Percentiles rank a stretch among this genome's conserved stretches.
Evolutionary conservation across 2,797 vertebrate species (phyloP).

Genomic region (Coranthus polyacanthus): DNA sequence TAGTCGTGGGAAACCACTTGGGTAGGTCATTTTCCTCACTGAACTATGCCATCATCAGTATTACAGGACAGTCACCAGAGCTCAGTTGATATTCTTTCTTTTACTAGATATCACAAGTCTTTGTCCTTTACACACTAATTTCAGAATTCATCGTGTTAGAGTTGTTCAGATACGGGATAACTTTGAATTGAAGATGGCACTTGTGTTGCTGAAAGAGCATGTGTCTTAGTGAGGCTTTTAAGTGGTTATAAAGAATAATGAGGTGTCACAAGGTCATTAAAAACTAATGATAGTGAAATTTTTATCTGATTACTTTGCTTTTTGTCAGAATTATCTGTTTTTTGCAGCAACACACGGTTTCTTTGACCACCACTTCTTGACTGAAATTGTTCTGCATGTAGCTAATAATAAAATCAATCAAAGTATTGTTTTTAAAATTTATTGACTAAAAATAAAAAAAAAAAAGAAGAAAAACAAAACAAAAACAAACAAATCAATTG

Average conservation of each 20-base stretch:
- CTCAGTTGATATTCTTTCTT: not conserved
- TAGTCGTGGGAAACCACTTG: slow-evolving; percentile 37
- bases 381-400: not conserved
- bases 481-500: not conserved
- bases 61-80: slow-evolving; percentile 10
- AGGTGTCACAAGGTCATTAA: not conserved
- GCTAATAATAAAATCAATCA: too few species aligned
- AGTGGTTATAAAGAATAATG: not conserved
- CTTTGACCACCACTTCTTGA: not conserved
- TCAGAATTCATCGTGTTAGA: too few species aligned
- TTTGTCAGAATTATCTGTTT: not conserved
- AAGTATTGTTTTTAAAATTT: too few species aligned
- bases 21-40: slow-evolving; percentile 64
- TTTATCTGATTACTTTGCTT: too few species aligned
- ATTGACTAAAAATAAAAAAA: too few species aligned
- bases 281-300: not conserved
- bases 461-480: too few species aligned
- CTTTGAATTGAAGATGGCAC: too few species aligned
- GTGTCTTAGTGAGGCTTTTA: slow-evolving; percentile 9
- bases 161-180: too few species aligned
- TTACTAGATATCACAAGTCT: not conserved
- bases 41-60: slow-evolving; percentile 33
- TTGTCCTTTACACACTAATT: too few species aligned
- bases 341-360: too few species aligned
- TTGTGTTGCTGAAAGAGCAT: too few species aligned